Evolutionary conservation across 2,113 vertebrate species (phyloP), one percentile per base, ranked within the genome.

Genomic region (Origma solitaria): DNA sequence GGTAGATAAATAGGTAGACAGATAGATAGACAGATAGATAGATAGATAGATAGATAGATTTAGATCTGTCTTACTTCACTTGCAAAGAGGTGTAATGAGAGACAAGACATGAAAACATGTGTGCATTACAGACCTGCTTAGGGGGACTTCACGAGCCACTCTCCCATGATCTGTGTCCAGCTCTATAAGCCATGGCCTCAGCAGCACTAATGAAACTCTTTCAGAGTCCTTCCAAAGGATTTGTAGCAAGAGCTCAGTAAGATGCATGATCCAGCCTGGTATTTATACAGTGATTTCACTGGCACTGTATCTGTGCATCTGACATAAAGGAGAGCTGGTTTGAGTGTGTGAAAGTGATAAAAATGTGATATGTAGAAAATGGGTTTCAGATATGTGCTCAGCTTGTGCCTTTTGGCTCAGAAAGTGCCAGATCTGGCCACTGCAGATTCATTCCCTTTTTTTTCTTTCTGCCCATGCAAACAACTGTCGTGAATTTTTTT

Each of bases 31-130:
- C 38, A 42, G 60, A 42, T 14, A 54, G 65, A 35, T 8, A 40
- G n/a, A 27, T 16, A 30, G 22, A 33, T 0, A 33, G 23, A 66
- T 0, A 50, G 37, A 85, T 0, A 23, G 44, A 69, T n/a, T 10
- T 65, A 33, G 40, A 42, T 60, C 31, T 50, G 10, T 20, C 35
- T 72, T 28, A 54, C 13, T 57, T 35, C 5, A 19, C 31, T 80
- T 72, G 44, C 30, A 61, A 71, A 53, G 15, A 25, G 5, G 40
- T 51, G 19, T 25, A 30, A 35, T 8, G 57, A 54, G 54, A 61
- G n/a, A 53, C 3, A 15, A 88, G 58, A 37, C 25, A 49, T 35
- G n/a, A 64, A 64, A 66, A 18, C 25, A 10, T 7, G 17, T 49
- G 33, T 0, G 10, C 0, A 0, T 82, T 44, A 50, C 28, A 61